Percentiles rank a stretch among this genome's conserved stretches.
These are phyloP conservation scores for Mesembrinibis cayennensis DNA, from an alignment of 2,113 vertebrate genomes.

Conservation along the genomic window DNA sequence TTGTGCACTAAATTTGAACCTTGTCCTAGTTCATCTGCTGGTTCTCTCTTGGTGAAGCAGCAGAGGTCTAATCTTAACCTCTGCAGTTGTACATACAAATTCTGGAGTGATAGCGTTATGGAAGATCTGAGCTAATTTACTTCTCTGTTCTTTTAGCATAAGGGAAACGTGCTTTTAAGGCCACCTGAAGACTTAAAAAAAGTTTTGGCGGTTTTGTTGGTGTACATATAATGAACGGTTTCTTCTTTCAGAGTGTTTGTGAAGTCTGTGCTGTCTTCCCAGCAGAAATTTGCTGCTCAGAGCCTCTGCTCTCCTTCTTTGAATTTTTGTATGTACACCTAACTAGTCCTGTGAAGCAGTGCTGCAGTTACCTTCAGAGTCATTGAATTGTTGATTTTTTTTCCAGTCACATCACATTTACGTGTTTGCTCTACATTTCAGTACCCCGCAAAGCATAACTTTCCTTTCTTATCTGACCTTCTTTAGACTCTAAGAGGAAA, in stretches of 20 bases:
- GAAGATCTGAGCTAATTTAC: neutral
- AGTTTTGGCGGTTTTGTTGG: neutral
- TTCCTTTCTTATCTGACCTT: neutral
- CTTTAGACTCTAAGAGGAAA: neutral
- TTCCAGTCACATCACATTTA: neutral
- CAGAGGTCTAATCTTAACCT: neutral
- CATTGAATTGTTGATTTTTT: neutral
- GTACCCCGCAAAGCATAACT: neutral
- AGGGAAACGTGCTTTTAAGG: neutral
- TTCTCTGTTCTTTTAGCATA: neutral
- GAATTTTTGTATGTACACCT: neutral
- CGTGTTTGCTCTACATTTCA: neutral
- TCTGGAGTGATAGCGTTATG: no score
- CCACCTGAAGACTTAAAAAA: neutral
- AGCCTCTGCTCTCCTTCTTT: neutral
- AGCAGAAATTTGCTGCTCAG: neutral
- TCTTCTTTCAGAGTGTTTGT: neutral
- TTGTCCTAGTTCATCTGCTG: neutral
- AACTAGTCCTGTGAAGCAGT: neutral
- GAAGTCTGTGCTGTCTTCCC: neutral
- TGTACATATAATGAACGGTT: accelerated
- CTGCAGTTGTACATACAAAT: neutral
- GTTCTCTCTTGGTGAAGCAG: neutral
- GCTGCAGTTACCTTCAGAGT: neutral
- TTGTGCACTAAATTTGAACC: neutral